A percentile compares a stretch with the other conserved stretches of the same genome.
Evolutionary conservation across 2,797 vertebrate species (phyloP).

Genomic region (Poliocrania exsul): DNA sequence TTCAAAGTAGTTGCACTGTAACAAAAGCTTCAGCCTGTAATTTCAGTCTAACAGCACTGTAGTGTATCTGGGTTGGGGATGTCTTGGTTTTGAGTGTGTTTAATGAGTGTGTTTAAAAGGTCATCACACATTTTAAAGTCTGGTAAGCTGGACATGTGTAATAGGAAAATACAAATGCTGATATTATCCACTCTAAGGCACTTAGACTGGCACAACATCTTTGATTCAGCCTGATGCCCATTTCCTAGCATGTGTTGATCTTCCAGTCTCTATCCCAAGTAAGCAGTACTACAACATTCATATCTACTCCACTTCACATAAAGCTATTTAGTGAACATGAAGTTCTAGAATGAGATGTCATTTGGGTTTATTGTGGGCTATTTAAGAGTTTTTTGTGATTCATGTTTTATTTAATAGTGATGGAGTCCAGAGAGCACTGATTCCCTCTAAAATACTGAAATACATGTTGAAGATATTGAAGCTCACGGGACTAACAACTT

Average conservation of each 20-base stretch:
- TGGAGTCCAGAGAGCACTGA: not conserved
- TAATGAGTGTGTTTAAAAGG: not conserved
- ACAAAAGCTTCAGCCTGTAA: not conserved
- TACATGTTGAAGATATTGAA: not conserved
- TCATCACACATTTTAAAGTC: not conserved
- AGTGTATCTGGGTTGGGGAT: not conserved
- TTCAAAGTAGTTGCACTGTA: not conserved
- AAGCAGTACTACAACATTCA: not conserved
- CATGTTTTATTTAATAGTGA: not conserved
- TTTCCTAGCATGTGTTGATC: not conserved
- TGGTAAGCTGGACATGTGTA: not conserved
- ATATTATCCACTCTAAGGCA: not conserved
- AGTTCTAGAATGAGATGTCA: not conserved
- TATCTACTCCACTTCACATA: not conserved
- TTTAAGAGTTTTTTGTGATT: not conserved
- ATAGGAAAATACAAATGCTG: not conserved
- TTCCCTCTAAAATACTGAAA: not conserved
- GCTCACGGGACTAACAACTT: not conserved
- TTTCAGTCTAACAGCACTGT: not conserved
- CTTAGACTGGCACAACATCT: not conserved
- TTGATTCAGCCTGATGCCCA: not conserved
- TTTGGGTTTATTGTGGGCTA: not conserved
- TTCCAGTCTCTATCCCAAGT: not conserved
- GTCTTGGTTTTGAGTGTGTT: not conserved
- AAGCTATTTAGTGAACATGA: not conserved